Base-by-base conservation (phyloP, 1,140 invertebrate species). In the Drosophila navojoa region DNA sequence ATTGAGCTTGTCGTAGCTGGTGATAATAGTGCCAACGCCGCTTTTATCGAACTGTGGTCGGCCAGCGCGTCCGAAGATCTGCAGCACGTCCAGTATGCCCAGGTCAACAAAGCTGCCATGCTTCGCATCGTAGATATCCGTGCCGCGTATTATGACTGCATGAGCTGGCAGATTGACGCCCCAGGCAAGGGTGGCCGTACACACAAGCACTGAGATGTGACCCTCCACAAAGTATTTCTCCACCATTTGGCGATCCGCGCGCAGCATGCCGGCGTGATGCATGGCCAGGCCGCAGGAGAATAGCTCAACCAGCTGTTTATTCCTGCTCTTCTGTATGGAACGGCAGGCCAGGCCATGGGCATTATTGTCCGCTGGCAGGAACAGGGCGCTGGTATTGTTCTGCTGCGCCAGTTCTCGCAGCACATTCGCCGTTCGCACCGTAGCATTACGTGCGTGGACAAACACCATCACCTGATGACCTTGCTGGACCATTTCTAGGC, bases 391-490 rank as follows among this genome's bases (percentile, higher is more conserved):
- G 13, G 96, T 95, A 1, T 95, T 95, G 79, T 96, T 95, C 80
- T 96, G 94, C 66, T 95, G 93, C 0, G 97, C 96, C 38, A 96
- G 91, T 78, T 98, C 97, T 63, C 95, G 95, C 1, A 98, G 82
- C 19, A 94, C 93, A 72, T 95, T 95, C 0, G 98, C 98, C 1
- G 97, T 98, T 72, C 96, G 94, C 15, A 97, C 95, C 0, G 99
- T 99, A 6, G 98, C 97, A 94, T 99, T 99, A 44, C 99, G 93
- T 0, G 98, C 97, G 93, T 99, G 99, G 0, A 99, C 99, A 93
- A 99, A 99, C 0, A 99, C 97, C 97, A 99, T 99, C 0, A 99
- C 98, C 93, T 99, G 98, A 92, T 99, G 96, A 0, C 97, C 98
- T 81, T 97, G 95, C 77, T 95, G 94, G 1, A 99, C 95, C 94